Conservation (phyloP, 2,113 vertebrate species). For the Numida meleagris region DNA sequence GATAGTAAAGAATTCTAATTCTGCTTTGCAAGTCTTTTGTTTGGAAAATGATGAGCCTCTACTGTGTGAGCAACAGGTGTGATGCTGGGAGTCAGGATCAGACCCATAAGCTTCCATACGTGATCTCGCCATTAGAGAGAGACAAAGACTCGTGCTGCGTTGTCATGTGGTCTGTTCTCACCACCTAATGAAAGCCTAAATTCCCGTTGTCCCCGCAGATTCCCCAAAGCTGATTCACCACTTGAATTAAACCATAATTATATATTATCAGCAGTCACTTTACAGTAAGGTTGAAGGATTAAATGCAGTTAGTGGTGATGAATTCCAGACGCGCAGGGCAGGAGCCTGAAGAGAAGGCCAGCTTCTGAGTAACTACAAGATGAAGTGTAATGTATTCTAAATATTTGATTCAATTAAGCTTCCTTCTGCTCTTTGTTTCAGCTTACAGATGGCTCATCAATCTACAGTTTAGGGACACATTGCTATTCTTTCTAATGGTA, state of each 20-base stretch:
- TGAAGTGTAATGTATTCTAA: slow-evolving; percentile 62
- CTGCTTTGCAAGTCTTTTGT: background rate
- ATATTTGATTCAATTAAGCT: slow-evolving; percentile 72
- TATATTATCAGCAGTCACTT: slow-evolving; percentile 57
- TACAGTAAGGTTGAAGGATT: slow-evolving; percentile 37
- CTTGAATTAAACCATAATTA: slow-evolving; percentile 54
- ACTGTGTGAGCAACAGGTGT: background rate
- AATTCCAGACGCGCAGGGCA: slow-evolving; percentile 58
- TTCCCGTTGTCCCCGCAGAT: background rate
- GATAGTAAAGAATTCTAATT: background rate
- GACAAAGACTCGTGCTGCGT: background rate
- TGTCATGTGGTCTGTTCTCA: background rate
- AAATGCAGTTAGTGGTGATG: slow-evolving; percentile 53
- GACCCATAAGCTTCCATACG: background rate
- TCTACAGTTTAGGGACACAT: slow-evolving; percentile 61
- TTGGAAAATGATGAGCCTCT: background rate
- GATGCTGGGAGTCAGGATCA: background rate
- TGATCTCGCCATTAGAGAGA: background rate
- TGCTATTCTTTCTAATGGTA: slow-evolving; percentile 69
- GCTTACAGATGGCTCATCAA: slow-evolving; percentile 73
- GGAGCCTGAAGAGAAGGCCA: slow-evolving; percentile 43
- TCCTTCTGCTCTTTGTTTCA: slow-evolving; percentile 72
- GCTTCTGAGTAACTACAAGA: slow-evolving; percentile 42
- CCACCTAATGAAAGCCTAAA: background rate
- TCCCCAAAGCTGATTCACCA: slow-evolving; percentile 11